phyloP scores from a whole-genome alignment of 2,797 vertebrate genomes.

The Mormyrops boulengeri region DNA sequence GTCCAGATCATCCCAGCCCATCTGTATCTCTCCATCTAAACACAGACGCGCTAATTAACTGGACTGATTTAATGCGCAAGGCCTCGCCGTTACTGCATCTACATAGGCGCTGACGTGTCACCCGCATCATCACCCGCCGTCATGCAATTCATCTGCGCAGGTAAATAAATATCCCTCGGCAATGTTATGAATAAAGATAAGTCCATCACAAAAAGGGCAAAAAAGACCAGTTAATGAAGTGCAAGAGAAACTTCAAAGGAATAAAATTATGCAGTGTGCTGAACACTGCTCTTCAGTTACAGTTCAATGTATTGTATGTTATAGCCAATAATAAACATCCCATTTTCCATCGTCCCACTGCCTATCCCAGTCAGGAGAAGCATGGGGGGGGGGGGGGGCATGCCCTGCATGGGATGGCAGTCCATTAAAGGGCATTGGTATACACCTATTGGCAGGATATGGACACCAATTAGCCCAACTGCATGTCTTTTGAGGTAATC shows the following conservation, averaged over 20 bases:
- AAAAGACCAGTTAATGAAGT: constrained; percentile 34
- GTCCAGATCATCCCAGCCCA: constrained; percentile 34
- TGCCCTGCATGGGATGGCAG: background rate
- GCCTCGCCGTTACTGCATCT: background rate
- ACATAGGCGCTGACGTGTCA: background rate
- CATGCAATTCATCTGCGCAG: background rate
- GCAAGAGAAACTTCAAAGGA: constrained; percentile 11
- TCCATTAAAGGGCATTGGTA: background rate
- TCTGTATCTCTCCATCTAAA: constrained; percentile 34
- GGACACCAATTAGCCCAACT: background rate
- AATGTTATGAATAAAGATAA: background rate
- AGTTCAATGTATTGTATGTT: background rate
- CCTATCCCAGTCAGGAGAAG: background rate
- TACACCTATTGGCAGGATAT: background rate
- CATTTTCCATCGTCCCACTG: background rate
- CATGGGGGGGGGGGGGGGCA: background rate
- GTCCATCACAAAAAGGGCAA: background rate
- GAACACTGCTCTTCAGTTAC: background rate
- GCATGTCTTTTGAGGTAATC: background rate
- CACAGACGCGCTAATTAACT: background rate
- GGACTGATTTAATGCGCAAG: background rate
- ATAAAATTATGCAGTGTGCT: background rate
- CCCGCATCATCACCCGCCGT: background rate
- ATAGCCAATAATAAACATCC: background rate
- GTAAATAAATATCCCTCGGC: background rate